Percentiles rank a stretch among this genome's conserved stretches.
phyloP scores from a whole-genome alignment of 2,797 vertebrate species.

The Mus caroli region DNA sequence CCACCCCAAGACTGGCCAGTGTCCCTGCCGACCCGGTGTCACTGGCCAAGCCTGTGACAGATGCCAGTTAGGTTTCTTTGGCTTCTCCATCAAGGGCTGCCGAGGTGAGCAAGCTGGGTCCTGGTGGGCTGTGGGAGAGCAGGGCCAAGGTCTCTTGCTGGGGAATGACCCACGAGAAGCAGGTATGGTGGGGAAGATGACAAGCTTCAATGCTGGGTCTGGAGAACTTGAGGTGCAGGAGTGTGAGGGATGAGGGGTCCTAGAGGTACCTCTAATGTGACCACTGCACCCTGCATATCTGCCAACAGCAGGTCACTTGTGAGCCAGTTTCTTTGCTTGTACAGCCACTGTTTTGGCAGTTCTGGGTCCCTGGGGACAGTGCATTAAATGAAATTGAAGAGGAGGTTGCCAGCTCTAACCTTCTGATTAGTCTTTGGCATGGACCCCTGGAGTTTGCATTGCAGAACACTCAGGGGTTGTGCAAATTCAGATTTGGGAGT shows the following conservation, averaged over 20 bases:
- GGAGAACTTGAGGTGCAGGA: rapidly evolving
- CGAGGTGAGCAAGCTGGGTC: conserved; percentile 87
- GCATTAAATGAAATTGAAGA: background rate
- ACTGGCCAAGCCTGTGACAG: conserved; percentile 90
- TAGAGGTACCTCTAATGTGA: rapidly evolving
- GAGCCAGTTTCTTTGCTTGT: background rate
- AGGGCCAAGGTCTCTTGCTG: background rate
- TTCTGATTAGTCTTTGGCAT: background rate
- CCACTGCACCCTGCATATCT: background rate
- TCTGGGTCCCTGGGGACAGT: background rate
- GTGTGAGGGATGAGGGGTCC: rapidly evolving
- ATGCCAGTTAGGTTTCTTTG: conserved; percentile 93
- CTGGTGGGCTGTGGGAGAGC: rapidly evolving
- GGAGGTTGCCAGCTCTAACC: too few relatives aligned
- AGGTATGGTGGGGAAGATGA: rapidly evolving
- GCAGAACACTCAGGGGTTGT: rapidly evolving
- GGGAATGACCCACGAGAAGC: rapidly evolving
- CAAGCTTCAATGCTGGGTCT: rapidly evolving
- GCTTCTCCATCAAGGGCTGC: conserved; percentile 95
- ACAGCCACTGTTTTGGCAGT: rapidly evolving
- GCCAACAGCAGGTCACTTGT: background rate
- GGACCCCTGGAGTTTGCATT: background rate
- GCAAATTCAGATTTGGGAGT: background rate
- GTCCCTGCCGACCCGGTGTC: conserved; percentile 92
- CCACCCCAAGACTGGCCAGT: conserved; percentile 92